Conservation (phyloP, 2,888 invertebrate species). For the Cerastis leucographa region DNA sequence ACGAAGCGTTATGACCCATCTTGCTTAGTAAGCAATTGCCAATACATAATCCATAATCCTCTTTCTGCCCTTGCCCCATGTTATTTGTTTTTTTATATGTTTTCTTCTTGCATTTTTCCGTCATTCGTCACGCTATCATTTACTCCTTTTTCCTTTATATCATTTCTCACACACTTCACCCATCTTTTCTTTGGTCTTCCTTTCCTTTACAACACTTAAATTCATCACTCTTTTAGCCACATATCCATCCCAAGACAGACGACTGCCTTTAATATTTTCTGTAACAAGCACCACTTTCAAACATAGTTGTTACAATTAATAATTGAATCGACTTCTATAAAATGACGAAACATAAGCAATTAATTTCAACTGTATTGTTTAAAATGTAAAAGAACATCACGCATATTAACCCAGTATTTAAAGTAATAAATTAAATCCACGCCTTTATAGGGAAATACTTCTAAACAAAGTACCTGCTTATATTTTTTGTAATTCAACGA, state of each 20-base stretch:
- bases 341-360: neutral
- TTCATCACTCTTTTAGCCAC: no score
- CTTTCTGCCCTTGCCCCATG: no score
- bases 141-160: no score
- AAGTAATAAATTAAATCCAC: neutral
- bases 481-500: constrained; percentile 3
- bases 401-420: neutral
- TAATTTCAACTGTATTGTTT: neutral
- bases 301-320: neutral
- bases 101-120: no score
- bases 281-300: no score
- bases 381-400: neutral
- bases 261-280: no score
- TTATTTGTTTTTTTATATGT: no score
- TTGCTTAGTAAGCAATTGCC: neutral
- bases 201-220: no score
- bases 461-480: neutral
- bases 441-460: neutral
- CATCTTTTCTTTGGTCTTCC: no score
- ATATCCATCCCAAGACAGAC: no score
- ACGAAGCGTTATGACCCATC: neutral
- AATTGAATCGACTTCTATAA: neutral
- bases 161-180: no score
- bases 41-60: neutral
- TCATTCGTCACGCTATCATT: no score